phyloP scores from a whole-genome alignment of 2,797 vertebrate species.

The Poeciliopsis turneri region DNA sequence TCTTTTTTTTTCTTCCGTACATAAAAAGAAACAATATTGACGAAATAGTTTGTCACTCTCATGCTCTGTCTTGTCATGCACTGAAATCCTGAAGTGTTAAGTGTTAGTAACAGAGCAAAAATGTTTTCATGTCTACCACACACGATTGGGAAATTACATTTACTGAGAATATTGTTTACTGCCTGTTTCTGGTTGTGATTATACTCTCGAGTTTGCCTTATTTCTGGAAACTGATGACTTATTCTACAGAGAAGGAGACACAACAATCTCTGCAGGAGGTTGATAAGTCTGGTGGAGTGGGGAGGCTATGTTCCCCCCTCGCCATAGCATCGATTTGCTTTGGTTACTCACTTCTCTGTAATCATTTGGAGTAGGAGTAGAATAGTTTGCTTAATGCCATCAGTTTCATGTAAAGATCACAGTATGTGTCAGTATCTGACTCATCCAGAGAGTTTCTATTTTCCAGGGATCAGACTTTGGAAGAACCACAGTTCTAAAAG shows the following conservation, averaged over 20 bases:
- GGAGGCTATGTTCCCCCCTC: neutral
- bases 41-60: neutral
- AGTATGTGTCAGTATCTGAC: slow-evolving; percentile 11
- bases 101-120: slow-evolving; percentile 1
- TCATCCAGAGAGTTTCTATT: neutral
- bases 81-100: slow-evolving; percentile 2
- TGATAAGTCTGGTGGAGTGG: neutral
- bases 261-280: slow-evolving; percentile 7
- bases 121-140: neutral
- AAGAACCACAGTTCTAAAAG: neutral
- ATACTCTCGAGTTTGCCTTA: neutral
- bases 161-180: neutral
- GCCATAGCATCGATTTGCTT: slow-evolving; percentile 20
- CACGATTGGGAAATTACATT: neutral
- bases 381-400: neutral
- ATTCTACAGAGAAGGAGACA: slow-evolving; percentile 1
- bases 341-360: slow-evolving; percentile 38
- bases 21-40: neutral
- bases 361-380: neutral
- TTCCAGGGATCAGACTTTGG: neutral
- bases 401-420: neutral
- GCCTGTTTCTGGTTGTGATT: slow-evolving; percentile 4
- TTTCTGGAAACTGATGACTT: neutral
- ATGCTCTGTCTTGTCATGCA: slow-evolving; percentile 9
- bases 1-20: neutral